Base-by-base conservation (phyloP, 2,797 vertebrate species). In the Crocodylus rhombifer region DNA sequence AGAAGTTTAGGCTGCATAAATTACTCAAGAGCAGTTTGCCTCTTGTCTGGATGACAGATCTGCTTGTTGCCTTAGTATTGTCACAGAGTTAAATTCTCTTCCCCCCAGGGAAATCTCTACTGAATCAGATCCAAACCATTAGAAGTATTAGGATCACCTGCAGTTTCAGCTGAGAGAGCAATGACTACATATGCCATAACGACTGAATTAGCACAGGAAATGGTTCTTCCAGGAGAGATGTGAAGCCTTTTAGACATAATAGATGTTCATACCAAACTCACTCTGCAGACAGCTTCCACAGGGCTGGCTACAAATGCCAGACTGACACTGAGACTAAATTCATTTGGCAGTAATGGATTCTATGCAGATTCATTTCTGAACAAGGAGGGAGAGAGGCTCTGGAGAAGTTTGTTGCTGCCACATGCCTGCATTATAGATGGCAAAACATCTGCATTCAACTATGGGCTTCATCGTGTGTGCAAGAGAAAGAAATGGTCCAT, bases 21-120 rank as follows among this genome's bases (percentile, higher is more conserved):
- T 2, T 25, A 4, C 42, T 15, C n/a, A 0, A 30, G 65, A 67
- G 30, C n/a, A 30, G 65, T 16, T 20, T 4, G 33, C 17, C n/a
- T 18, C 23, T 42, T 25, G 36, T 51, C 42, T 51, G 23, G 20
- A 73, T 73, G 36, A 42, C 21, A 51, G 21, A 14, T 30, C 28
- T 17, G 42, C 42, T 51, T 51, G 42, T 62, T 26, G 25, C 36
- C 6, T 36, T 73, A 51, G 17, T 10, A 56, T 5, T n/a, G 55
- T 51, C 74, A 76, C 55, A 57, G n/a, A 76, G 8, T 13, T n/a
- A 28, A 4, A 67, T 26, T 14, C 80, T 8, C 6, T 51, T 51
- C 13, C 74, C 7, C 33, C 16, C 7, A 1, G 14, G 7, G 5
- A 23, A n/a, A 74, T 4, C 17, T 25, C 7, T 1, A 28, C 33